Evolutionary conservation across 2,113 vertebrate species (phyloP).

Genomic region (Recurvirostra avosetta): DNA sequence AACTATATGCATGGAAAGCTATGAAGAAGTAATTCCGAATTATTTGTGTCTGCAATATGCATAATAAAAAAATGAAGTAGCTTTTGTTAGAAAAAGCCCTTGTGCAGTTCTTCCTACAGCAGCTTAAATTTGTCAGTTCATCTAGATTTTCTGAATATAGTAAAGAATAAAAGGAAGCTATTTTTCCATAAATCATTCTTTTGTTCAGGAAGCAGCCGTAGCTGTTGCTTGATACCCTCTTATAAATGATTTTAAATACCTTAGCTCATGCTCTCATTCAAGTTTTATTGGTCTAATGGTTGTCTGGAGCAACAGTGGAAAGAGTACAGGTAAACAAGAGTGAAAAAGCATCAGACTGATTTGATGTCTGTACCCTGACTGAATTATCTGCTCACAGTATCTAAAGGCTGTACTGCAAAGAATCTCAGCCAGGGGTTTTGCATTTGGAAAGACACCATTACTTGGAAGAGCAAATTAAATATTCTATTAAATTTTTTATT

Average conservation of each 20-base stretch:
- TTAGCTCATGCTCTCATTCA: not conserved
- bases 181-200: not conserved
- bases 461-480: constrained; percentile 21
- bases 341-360: not conserved
- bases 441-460: not conserved
- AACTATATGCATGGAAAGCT: not conserved
- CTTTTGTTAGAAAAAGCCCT: not conserved
- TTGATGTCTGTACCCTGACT: not conserved
- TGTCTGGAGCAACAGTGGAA: not conserved
- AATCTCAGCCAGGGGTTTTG: not conserved
- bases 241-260: not conserved
- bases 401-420: not conserved
- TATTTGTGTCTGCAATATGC: not conserved
- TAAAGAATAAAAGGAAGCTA: not conserved
- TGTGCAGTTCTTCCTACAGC: not conserved
- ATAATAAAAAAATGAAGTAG: not conserved
- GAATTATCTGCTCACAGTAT: not conserved
- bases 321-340: not conserved
- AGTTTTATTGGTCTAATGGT: constrained; percentile 12
- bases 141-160: not conserved
- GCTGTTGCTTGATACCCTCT: not conserved
- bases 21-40: not conserved
- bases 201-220: not conserved
- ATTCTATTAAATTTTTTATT: not conserved
- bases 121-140: not conserved